phyloP scores from a whole-genome alignment of 92 coral and sea anemone species.

The Muricea muricata region DNA sequence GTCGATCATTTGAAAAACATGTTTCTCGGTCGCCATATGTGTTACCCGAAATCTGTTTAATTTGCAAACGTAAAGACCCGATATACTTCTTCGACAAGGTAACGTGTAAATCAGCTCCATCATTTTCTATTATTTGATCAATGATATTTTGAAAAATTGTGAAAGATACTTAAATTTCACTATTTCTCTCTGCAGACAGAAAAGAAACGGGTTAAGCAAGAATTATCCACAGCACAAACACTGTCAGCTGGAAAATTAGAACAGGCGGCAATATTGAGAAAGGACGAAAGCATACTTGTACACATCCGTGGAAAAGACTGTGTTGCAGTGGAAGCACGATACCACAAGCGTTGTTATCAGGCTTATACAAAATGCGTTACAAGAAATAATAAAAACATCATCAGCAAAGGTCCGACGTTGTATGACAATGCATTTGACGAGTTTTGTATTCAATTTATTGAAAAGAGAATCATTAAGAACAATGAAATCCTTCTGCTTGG shows the following conservation, averaged over 20 bases:
- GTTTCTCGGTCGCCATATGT: not conserved
- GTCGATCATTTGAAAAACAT: too few species aligned
- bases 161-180: not conserved
- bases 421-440: not conserved
- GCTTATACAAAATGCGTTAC: not conserved
- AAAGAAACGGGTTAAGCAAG: conserved; percentile 6
- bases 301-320: not conserved
- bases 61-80: not conserved
- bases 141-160: not conserved
- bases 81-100: not conserved
- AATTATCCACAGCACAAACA: not conserved
- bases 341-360: conserved; percentile 10
- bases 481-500: conserved; percentile 8
- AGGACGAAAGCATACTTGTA: conserved; percentile 14
- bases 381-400: not conserved
- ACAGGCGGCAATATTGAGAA: not conserved
- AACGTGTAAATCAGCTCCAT: not conserved
- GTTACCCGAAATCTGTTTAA: not conserved
- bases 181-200: not conserved
- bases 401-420: not conserved
- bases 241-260: not conserved
- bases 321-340: too few species aligned
- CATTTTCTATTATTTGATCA: not conserved
- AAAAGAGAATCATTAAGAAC: conserved; percentile 1
- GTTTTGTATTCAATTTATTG: not conserved